Evolutionary conservation across 2,113 vertebrate species (phyloP), one percentile per base, ranked within the genome.

Genomic region (Bubo bubo): DNA sequence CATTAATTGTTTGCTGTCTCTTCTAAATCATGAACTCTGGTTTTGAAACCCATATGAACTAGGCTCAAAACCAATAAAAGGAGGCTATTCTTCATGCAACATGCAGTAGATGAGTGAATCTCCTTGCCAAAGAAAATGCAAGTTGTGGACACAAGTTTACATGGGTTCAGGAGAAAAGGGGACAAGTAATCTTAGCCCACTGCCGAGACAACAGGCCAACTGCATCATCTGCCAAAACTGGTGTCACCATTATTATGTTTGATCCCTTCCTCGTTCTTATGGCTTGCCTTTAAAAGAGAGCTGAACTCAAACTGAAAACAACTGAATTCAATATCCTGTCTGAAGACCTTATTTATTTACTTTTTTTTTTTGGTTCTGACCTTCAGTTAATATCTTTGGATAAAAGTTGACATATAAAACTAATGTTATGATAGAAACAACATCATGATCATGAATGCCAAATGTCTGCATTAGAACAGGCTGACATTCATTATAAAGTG

Each of bases 341-440:
- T 86, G 52, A 82, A 85, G 34, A 72, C 1, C 35, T 72, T 81
- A 64, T 67, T 86, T 94, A 74, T 91, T 88, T 88, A 34, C 28
- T 3, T 41, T 14, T 77, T 68, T 83, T 37, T 72, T 39, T 79
- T 77, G 8, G 9, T 81, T 89, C 80, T 85, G 68, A 87, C 53
- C 47, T 87, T 97, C 35, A 49, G 16, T 72, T 86, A 84, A 85
- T 76, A 91, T 22, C 28, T 94, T 41, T 79, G 49, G 66, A 91
- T 89, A 85, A 93, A 84, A 67, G 27, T 3, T 72, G 62, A 90
- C 34, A 15, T 91, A 87, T 37, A 86, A 93, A 90, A 60, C n/a
- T 58, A 50, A 94, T 1, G 2, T 74, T 72, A 59, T 20, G 72
- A 45, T 63, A 84, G 67, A 79, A 88, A 95, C 34, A 89, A 64